phyloP scores from a whole-genome alignment of 2,888 invertebrate genomes.

The Habroteleia sp. region DNA sequence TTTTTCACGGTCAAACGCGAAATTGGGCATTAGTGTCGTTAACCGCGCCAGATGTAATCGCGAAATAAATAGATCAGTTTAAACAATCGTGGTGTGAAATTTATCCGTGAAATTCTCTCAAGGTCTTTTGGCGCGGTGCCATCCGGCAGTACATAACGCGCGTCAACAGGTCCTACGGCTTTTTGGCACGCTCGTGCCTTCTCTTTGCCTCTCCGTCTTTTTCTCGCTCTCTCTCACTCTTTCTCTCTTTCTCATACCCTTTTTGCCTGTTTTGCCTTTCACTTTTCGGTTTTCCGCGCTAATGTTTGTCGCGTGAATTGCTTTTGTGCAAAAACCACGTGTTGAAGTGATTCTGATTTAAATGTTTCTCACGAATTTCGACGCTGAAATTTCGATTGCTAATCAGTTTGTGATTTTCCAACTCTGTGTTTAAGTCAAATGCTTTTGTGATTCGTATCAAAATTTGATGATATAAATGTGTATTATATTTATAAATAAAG shows the following conservation, averaged over 20 bases:
- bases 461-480: too few species aligned
- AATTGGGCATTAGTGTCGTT: constrained; percentile 53
- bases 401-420: too few species aligned
- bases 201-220: too few species aligned
- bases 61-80: constrained; percentile 58
- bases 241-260: constrained; percentile 17
- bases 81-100: constrained; percentile 60
- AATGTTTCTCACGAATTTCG: constrained; percentile 7
- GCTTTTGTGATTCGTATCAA: too few species aligned
- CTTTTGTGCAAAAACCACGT: constrained; percentile 48
- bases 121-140: constrained; percentile 65
- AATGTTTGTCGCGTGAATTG: constrained; percentile 57
- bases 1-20: constrained; percentile 50
- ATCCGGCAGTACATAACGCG: constrained; percentile 61
- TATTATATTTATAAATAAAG: too few species aligned
- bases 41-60: constrained; percentile 60
- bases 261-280: constrained; percentile 32
- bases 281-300: constrained; percentile 56
- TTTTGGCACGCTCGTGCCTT: constrained; percentile 60
- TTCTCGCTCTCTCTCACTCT: constrained; percentile 30
- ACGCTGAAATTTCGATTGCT: too few species aligned
- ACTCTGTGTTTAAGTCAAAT: too few species aligned
- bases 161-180: constrained; percentile 66
- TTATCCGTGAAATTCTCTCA: constrained; percentile 64
- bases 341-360: constrained; percentile 27